Evolutionary conservation across 2,113 vertebrate species (phyloP).

Genomic region (Pycnonotus jocosus): DNA sequence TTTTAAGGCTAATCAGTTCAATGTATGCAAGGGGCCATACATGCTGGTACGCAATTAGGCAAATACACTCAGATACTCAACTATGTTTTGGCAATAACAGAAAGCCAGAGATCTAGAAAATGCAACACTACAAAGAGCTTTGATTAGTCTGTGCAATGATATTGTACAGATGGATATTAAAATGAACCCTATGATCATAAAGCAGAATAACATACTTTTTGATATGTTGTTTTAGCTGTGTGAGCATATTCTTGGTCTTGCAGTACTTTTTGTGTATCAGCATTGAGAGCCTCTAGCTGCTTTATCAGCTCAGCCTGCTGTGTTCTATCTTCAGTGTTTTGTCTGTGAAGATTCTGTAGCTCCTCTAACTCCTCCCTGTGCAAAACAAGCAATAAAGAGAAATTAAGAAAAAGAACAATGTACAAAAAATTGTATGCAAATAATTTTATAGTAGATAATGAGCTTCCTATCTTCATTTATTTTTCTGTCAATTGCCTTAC

Average conservation of each 20-base stretch:
- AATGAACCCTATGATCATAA: not conserved
- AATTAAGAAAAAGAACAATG: not conserved
- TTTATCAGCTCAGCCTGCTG: constrained; percentile 87
- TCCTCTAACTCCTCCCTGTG: constrained; percentile 81
- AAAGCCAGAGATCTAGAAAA: not conserved
- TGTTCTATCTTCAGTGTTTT: constrained; percentile 76
- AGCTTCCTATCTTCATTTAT: constrained; percentile 19
- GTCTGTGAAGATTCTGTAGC: constrained; percentile 80
- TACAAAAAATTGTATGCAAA: constrained; percentile 1
- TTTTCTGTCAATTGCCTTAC: constrained; percentile 35
- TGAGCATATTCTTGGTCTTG: constrained; percentile 85
- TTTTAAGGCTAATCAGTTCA: not conserved
- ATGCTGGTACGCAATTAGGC: not conserved
- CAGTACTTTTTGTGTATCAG: constrained; percentile 82
- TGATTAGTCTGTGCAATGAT: not conserved
- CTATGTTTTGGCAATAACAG: not conserved
- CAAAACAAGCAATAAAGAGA: constrained; percentile 54
- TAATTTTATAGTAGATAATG: constrained; percentile 21
- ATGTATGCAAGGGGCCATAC: not conserved
- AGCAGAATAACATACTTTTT: constrained; percentile 75
- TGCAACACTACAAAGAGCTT: not conserved
- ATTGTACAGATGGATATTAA: not conserved
- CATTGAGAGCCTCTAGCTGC: constrained; percentile 85
- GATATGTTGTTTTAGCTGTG: constrained; percentile 79
- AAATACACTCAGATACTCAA: not conserved